Conservation (phyloP, 2,888 invertebrate genomes). For the Eubasilissa splendida region DNA sequence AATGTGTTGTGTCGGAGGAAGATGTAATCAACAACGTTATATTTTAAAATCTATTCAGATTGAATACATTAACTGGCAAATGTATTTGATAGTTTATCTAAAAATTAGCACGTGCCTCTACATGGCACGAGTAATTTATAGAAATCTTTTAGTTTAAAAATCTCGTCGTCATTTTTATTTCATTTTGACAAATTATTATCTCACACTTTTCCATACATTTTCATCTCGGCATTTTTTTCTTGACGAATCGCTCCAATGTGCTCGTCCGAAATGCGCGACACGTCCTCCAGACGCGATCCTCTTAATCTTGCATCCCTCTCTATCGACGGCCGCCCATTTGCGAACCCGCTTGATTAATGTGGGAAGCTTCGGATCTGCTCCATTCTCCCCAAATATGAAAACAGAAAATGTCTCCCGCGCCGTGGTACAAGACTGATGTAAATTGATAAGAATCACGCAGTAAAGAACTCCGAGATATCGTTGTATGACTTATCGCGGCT, state of each 20-base stretch:
- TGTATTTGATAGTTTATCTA: no score
- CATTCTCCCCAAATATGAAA: constrained; percentile 32
- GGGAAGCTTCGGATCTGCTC: background rate
- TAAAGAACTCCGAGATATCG: constrained; percentile 37
- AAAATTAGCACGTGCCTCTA: no score
- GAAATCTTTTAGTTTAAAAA: no score
- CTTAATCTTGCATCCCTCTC: constrained; percentile 41
- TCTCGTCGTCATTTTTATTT: no score
- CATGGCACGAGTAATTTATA: no score
- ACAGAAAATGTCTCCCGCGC: constrained; percentile 30
- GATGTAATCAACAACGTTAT: no score
- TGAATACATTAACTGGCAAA: no score
- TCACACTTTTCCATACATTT: background rate
- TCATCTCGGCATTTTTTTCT: background rate
- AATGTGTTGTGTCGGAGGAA: no score
- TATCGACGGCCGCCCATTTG: constrained; percentile 36
- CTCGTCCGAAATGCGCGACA: constrained; percentile 34
- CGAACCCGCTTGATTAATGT: constrained; percentile 40
- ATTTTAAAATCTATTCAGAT: no score
- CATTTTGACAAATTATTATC: no score
- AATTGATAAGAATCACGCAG: constrained; percentile 47
- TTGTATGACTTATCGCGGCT: constrained; percentile 50
- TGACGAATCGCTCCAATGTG: constrained; percentile 18
- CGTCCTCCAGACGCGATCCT: constrained; percentile 31
- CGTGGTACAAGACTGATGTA: constrained; percentile 22